Percentiles rank a stretch among this genome's conserved stretches.
Conservation (phyloP, 1,140 invertebrate species). For the Caenorhabditis elegans region DNA sequence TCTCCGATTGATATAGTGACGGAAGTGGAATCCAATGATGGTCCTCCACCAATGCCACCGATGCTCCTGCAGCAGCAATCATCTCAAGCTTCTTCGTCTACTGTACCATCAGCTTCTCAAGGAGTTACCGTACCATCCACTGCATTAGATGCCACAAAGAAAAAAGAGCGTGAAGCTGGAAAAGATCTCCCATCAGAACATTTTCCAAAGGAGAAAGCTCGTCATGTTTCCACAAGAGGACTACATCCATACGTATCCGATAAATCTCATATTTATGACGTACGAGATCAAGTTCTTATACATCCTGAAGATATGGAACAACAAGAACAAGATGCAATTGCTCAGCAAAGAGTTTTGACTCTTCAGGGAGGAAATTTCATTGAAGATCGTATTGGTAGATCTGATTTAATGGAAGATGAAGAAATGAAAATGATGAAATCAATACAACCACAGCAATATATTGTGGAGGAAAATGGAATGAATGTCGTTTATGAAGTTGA, state of each 20-base stretch:
- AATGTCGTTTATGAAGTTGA: background rate
- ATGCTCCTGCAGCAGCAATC: background rate
- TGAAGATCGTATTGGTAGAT: background rate
- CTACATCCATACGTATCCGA: background rate
- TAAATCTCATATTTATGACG: background rate
- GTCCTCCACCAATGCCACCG: background rate
- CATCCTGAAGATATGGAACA: background rate
- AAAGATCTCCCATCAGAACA: background rate
- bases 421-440: background rate
- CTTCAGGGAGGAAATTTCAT: background rate
- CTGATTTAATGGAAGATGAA: conserved; percentile 6
- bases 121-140: background rate
- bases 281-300: background rate
- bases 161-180: background rate
- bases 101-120: no score
- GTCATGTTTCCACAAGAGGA: background rate
- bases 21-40: background rate
- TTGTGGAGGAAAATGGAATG: background rate
- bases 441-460: background rate
- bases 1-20: no score
- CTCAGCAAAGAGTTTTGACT: background rate
- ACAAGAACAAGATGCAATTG: background rate
- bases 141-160: background rate
- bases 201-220: background rate
- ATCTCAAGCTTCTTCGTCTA: background rate